A percentile compares a stretch with the other conserved stretches of the same genome.
Conservation (phyloP, 2,113 vertebrate species). For the Heterocephalus glaber region DNA sequence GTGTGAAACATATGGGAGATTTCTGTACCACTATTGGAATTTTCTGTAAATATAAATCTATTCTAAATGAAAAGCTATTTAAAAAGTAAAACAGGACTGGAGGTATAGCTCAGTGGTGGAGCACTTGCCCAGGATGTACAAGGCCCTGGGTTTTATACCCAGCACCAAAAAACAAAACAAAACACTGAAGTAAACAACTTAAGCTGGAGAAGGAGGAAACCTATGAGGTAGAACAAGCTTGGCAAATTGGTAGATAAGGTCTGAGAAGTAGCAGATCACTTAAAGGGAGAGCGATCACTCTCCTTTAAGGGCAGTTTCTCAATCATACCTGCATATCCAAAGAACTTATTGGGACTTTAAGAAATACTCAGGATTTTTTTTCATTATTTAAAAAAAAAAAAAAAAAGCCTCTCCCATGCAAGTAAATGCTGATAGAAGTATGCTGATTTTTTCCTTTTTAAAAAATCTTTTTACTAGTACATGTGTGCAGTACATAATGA, state of each 20-base stretch:
- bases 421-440: not conserved
- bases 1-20: not conserved
- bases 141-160: not conserved
- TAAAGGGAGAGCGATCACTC: not conserved
- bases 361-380: not conserved
- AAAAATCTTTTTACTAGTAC: not conserved
- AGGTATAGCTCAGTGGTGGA: not conserved
- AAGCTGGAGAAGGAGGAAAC: not conserved
- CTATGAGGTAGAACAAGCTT: not conserved
- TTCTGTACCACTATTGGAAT: not conserved
- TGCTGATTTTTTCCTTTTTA: not conserved
- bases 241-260: not conserved
- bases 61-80: not conserved
- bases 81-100: not conserved
- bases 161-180: not conserved
- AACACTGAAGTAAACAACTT: not conserved
- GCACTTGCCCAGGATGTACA: not conserved
- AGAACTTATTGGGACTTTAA: not conserved
- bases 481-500: not conserved
- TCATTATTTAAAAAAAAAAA: not conserved
- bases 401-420: not conserved
- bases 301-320: not conserved
- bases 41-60: slow-evolving; percentile 21
- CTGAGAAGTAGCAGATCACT: not conserved
- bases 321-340: not conserved